A percentile compares a stretch with the other conserved stretches of the same genome.
Evolutionary conservation across 2,113 vertebrate species (phyloP).

Genomic region (Epinephelus fuscoguttatus): DNA sequence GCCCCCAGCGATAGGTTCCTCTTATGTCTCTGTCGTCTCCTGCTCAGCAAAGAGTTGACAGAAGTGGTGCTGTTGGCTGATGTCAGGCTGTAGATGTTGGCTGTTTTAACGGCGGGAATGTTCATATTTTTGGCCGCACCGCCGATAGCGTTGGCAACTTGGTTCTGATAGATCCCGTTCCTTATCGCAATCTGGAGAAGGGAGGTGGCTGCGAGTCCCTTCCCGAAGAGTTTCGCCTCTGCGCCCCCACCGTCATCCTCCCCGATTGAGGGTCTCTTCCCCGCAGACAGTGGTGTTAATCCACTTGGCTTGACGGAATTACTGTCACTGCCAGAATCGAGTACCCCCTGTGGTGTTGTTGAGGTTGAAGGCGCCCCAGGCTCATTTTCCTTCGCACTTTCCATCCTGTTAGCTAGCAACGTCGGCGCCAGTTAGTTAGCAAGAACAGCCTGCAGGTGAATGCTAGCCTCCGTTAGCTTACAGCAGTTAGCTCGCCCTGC

Average conservation of each 20-base stretch:
- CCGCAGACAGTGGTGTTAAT: constrained; percentile 50
- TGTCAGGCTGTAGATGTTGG: constrained; percentile 65
- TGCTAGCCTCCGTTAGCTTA: constrained; percentile 62
- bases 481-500: constrained; percentile 53
- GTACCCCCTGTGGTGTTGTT: constrained; percentile 50
- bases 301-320: constrained; percentile 60
- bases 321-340: constrained; percentile 46
- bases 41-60: constrained; percentile 86
- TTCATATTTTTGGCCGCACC: constrained; percentile 61
- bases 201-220: constrained; percentile 80
- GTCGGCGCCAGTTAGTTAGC: constrained; percentile 38
- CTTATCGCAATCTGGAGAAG: constrained; percentile 82
- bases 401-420: constrained; percentile 67
- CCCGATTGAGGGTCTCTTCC: constrained; percentile 74
- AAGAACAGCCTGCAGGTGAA: constrained; percentile 67
- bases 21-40: constrained; percentile 85
- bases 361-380: constrained; percentile 47
- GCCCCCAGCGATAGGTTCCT: constrained; percentile 87
- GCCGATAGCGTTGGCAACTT: constrained; percentile 71
- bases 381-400: constrained; percentile 69
- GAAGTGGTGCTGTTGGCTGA: constrained; percentile 65
- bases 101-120: constrained; percentile 65
- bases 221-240: constrained; percentile 80
- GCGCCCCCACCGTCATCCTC: constrained; percentile 78
- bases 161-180: constrained; percentile 82